Evolutionary conservation across 2,113 vertebrate species (phyloP).

Genomic region (Anseranas semipalmata): DNA sequence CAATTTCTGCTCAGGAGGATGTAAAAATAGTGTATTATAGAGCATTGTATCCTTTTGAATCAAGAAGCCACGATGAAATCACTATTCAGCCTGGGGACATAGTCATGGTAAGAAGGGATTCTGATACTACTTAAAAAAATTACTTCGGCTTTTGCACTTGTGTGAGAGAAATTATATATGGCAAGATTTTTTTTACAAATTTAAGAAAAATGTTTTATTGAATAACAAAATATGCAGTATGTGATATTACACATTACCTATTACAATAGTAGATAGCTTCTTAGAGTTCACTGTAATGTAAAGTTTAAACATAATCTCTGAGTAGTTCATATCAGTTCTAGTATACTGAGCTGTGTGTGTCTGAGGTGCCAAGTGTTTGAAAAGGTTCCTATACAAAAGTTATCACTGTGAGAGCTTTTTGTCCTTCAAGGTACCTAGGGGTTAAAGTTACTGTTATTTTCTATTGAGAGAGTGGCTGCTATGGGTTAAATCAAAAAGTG

Average conservation of each 20-base stretch:
- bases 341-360: not conserved
- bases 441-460: not conserved
- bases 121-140: not conserved
- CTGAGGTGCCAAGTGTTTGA: not conserved
- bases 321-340: not conserved
- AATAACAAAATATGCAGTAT: not conserved
- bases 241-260: not conserved
- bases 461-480: not conserved
- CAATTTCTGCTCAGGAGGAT: constrained; percentile 85
- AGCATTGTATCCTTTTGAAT: constrained; percentile 95
- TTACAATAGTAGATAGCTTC: not conserved
- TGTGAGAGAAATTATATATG: not conserved
- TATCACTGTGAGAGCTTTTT: not conserved
- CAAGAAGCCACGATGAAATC: constrained; percentile 97
- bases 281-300: not conserved
- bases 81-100: constrained; percentile 94
- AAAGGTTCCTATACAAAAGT: not conserved
- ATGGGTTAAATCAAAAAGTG: not conserved
- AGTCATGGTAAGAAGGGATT: constrained; percentile 87
- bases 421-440: not conserved
- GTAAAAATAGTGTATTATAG: constrained; percentile 96
- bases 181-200: not conserved
- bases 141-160: not conserved
- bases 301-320: not conserved
- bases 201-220: not conserved